A percentile compares a stretch with the other conserved stretches of the same genome.
These are phyloP conservation scores for Parasteatoda lunata DNA, from an alignment of 2,888 invertebrate species.

Conservation along the genomic window DNA sequence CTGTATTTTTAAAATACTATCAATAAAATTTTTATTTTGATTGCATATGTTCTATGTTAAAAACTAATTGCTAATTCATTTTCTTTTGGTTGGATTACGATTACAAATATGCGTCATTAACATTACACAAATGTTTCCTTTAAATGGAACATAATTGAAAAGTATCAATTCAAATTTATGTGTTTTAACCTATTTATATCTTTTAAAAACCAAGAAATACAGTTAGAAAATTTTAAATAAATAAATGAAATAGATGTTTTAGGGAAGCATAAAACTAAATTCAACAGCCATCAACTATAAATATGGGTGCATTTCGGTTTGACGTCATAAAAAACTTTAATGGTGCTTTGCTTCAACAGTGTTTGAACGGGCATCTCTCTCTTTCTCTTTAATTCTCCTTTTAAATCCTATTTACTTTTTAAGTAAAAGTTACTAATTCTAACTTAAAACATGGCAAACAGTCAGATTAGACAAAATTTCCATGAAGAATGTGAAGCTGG, in stretches of 20 bases:
- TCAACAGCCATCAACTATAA: constrained; percentile 49
- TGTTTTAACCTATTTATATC: too few species aligned
- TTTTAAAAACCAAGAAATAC: background rate
- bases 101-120: too few species aligned
- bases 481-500: constrained; percentile 80
- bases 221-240: background rate
- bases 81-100: too few species aligned
- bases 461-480: constrained; percentile 79
- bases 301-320: constrained; percentile 5
- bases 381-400: constrained; percentile 17
- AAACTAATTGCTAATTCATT: too few species aligned
- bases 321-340: constrained; percentile 51
- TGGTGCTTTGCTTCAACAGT: constrained; percentile 72
- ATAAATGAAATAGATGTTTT: background rate
- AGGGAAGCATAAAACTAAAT: background rate
- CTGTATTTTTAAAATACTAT: too few species aligned
- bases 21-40: too few species aligned
- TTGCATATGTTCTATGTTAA: too few species aligned
- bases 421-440: background rate
- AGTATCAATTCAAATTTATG: too few species aligned
- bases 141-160: too few species aligned
- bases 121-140: too few species aligned
- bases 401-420: constrained; percentile 17
- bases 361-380: constrained; percentile 71
- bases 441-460: constrained; percentile 71